Conservation (phyloP, 2,888 invertebrate species). For the Frankliniella intonsa region DNA sequence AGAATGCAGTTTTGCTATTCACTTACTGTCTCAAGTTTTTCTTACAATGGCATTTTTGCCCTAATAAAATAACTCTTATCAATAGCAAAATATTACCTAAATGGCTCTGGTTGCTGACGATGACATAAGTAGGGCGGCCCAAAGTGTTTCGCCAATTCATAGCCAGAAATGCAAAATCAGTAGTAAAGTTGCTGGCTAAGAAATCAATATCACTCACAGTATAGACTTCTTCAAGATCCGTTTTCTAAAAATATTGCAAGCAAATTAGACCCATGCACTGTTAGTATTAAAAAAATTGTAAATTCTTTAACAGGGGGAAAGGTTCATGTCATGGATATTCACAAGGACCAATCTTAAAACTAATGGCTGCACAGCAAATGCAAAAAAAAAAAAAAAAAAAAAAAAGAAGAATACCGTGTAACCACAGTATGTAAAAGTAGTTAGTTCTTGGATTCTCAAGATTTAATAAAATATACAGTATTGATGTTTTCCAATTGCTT, state of each 20-base stretch:
- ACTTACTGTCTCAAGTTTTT: no score
- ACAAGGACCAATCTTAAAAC: conserved; percentile 17
- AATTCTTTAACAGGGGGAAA: background rate
- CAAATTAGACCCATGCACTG: conserved; percentile 15
- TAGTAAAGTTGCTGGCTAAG: conserved; percentile 88
- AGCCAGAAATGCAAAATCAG: conserved; percentile 90
- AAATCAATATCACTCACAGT: conserved; percentile 93
- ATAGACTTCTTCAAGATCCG: conserved; percentile 93
- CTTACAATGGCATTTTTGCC: no score
- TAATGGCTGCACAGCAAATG: background rate
- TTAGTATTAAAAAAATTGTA: conserved; percentile 31
- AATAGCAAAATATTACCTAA: conserved; percentile 60
- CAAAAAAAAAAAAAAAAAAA: background rate
- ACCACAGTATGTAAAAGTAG: background rate
- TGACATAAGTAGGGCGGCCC: conserved; percentile 90
- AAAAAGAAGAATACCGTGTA: no score
- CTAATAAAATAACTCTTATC: background rate
- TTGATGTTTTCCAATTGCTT: no score
- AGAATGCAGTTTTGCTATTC: no score
- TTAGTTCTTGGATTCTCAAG: no score
- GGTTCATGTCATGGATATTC: background rate
- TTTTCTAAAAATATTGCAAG: conserved; percentile 62
- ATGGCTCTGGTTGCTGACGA: conserved; percentile 78
- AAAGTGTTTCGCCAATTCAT: conserved; percentile 96
- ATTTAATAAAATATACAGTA: background rate